Conservation (phyloP, 2,113 vertebrate genomes). For the Panthera uncia region DNA sequence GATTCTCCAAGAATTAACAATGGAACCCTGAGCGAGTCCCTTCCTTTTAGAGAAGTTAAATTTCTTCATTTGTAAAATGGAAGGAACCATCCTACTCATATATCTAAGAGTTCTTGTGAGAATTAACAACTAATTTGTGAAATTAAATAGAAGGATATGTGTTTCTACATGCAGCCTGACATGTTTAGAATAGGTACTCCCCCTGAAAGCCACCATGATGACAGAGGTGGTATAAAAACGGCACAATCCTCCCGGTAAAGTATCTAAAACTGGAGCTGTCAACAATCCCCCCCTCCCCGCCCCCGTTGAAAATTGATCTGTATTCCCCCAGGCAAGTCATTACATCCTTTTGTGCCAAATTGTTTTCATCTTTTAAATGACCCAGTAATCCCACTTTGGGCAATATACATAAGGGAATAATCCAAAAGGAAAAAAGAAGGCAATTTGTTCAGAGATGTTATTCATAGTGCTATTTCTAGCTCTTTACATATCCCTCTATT, state of each 20-base stretch:
- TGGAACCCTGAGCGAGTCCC: neutral
- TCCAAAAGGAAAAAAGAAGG: constrained; percentile 74
- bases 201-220: neutral
- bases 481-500: constrained; percentile 77
- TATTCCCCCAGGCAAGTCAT: constrained; percentile 76
- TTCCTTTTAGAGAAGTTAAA: neutral
- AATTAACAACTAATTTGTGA: neutral
- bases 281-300: constrained; percentile 24
- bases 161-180: neutral
- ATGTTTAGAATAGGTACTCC: neutral
- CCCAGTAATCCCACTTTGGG: constrained; percentile 81
- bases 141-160: neutral
- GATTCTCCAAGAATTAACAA: neutral
- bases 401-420: constrained; percentile 80
- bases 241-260: neutral
- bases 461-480: constrained; percentile 77
- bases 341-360: constrained; percentile 78
- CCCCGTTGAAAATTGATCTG: constrained; percentile 72
- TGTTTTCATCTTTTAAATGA: constrained; percentile 81
- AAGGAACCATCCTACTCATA: neutral
- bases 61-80: constrained; percentile 1
- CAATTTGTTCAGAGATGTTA: constrained; percentile 79
- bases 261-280: constrained; percentile 70
- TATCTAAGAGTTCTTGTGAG: neutral
- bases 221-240: neutral